Base-by-base conservation (phyloP, 2,113 vertebrate genomes). In the Stomatorhinus ivindoensis region DNA sequence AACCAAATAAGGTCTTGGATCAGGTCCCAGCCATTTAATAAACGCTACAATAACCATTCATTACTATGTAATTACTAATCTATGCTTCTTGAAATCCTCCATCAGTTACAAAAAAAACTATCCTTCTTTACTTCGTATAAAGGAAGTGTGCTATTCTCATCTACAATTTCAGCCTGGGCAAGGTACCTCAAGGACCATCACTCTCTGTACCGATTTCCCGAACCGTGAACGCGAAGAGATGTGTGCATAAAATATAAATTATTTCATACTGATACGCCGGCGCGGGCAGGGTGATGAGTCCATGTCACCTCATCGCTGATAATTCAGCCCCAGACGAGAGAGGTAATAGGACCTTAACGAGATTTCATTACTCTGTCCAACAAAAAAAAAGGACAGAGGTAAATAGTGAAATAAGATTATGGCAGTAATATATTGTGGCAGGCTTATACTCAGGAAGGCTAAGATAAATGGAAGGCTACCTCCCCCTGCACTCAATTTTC, bases 341-440 rank as follows among this genome's bases (percentile, higher is more conserved):
- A 50, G 88, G 91, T 80, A 89, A 89, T 89, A 46, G 87, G 58
- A 89, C 53, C 58, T 80, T 76, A 89, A 90, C 89, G 86, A 86
- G 89, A 90, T 88, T 91, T 90, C 91, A 91, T 91, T 90, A 90
- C 86, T 42, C 76, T 88, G 87, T 61, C 58, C 31, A 50, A 46
- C 80, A 73, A 89, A 86, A 76, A 73, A 89, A 58, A 39, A 88
- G 48, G 55, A 42, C 55, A 86, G 69, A 76, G 50, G 48, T 76
- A 88, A 90, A 90, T 51, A 90, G 89, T 89, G 86, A 91, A 90
- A 91, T 89, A 58, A 17, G 88, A 90, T 90, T 90, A 89, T 31
- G 19, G 85, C 84, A 73, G 31, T 89, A 85, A 89, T 91, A 84
- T 65, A 86, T 85, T 80, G 58, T 85, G 80, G 58, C 88, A 48